A percentile compares a stretch with the other conserved stretches of the same genome.
These are phyloP conservation scores for Hemitrygon akajei DNA, from an alignment of 2,797 vertebrate genomes.

Conservation along the genomic window DNA sequence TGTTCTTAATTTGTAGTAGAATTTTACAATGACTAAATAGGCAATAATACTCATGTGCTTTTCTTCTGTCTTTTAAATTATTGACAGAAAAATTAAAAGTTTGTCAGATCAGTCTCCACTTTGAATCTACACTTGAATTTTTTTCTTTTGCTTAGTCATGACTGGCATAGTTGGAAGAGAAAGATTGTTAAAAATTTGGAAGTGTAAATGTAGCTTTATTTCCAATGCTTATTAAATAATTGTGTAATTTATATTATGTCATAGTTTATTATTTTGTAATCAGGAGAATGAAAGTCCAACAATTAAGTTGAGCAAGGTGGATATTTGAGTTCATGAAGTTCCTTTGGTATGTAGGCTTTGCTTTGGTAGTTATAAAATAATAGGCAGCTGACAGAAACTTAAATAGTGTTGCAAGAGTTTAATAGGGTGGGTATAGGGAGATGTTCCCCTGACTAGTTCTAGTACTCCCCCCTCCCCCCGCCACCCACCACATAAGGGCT, in stretches of 20 bases:
- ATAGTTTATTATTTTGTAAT: constrained; percentile 9
- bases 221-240: background rate
- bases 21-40: background rate
- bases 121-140: background rate
- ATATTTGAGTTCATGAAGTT: background rate
- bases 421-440: too few relatives aligned
- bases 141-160: background rate
- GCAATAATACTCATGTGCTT: background rate
- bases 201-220: background rate
- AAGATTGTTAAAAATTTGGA: background rate
- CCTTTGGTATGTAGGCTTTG: background rate
- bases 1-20: background rate
- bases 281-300: background rate
- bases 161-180: background rate
- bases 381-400: background rate
- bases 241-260: background rate
- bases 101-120: background rate
- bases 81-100: background rate
- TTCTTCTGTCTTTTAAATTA: background rate
- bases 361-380: background rate
- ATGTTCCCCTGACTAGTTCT: too few relatives aligned
- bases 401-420: too few relatives aligned
- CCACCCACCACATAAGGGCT: too few relatives aligned
- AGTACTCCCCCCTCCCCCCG: too few relatives aligned
- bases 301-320: background rate